Conservation (phyloP, 2,113 vertebrate species). For the Micromys minutus region DNA sequence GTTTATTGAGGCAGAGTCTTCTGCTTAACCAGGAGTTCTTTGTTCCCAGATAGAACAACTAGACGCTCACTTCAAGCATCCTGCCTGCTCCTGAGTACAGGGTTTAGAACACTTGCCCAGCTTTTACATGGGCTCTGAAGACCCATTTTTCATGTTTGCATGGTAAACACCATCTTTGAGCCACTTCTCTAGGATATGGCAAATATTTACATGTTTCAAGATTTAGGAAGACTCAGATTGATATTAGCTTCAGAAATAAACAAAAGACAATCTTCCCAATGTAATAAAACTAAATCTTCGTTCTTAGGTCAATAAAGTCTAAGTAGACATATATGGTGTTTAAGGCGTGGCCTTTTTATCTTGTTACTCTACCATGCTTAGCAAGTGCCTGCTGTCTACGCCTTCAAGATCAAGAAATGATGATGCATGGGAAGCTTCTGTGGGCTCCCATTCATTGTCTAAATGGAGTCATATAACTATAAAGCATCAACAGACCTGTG, state of each 20-base stretch:
- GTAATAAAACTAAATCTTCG: neutral
- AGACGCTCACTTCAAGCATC: neutral
- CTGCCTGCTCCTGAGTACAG: neutral
- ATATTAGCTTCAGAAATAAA: neutral
- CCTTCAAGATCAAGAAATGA: neutral
- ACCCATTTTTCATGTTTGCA: neutral
- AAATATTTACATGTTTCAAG: constrained; percentile 53
- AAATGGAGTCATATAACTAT: neutral
- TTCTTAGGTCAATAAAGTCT: neutral
- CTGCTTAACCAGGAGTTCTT: no score
- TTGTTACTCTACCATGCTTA: neutral
- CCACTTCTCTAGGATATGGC: neutral
- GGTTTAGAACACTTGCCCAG: neutral
- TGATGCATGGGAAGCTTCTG: neutral
- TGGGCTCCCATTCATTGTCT: neutral
- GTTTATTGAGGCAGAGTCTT: neutral
- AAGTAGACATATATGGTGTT: neutral
- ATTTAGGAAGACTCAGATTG: constrained; percentile 19
- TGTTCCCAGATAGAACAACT: neutral
- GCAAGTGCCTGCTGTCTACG: neutral
- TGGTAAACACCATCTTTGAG: no score
- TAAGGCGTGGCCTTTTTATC: neutral
- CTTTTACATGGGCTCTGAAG: neutral
- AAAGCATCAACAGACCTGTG: neutral
- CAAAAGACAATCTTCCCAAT: constrained; percentile 14